Evolutionary conservation across 2,888 invertebrate genomes (phyloP).

Genomic region (Eupithecia insigniata): DNA sequence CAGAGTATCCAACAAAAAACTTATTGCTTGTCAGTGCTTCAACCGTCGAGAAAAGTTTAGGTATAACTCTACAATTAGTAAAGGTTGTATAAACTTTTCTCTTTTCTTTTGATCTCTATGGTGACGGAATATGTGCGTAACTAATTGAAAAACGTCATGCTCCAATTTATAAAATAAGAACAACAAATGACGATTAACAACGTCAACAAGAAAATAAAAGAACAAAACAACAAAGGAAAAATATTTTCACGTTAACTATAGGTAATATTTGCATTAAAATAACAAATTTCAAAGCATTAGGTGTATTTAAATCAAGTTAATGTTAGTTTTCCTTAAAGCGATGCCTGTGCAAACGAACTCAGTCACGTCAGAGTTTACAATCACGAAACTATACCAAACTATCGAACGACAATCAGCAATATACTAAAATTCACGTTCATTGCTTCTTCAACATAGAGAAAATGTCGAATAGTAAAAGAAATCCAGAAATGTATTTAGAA

Average conservation of each 20-base stretch:
- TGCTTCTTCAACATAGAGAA: not conserved
- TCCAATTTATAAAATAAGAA: not conserved
- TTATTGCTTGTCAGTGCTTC: no score
- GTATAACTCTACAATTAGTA: no score
- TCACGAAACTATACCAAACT: conserved; percentile 52
- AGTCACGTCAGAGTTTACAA: conserved; percentile 74
- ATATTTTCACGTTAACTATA: not conserved
- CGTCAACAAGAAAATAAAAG: conserved; percentile 20
- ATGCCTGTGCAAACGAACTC: conserved; percentile 73
- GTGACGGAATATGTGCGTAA: not conserved
- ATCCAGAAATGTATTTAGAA: conserved; percentile 50
- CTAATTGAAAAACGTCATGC: not conserved
- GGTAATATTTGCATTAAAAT: conserved; percentile 26
- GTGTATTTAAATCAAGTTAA: conserved; percentile 59
- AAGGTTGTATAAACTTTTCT: no score
- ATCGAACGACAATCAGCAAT: conserved; percentile 17
- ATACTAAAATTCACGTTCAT: conserved; percentile 15
- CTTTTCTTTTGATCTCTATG: no score
- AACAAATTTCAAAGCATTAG: conserved; percentile 36
- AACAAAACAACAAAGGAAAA: not conserved
- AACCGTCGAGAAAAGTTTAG: no score
- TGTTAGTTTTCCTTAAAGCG: conserved; percentile 78
- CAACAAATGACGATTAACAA: conserved; percentile 10
- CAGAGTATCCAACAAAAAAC: no score
- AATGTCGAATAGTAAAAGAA: not conserved